Evolutionary conservation across 2,888 invertebrate species (phyloP).

Genomic region (Alentia gelatinosa): DNA sequence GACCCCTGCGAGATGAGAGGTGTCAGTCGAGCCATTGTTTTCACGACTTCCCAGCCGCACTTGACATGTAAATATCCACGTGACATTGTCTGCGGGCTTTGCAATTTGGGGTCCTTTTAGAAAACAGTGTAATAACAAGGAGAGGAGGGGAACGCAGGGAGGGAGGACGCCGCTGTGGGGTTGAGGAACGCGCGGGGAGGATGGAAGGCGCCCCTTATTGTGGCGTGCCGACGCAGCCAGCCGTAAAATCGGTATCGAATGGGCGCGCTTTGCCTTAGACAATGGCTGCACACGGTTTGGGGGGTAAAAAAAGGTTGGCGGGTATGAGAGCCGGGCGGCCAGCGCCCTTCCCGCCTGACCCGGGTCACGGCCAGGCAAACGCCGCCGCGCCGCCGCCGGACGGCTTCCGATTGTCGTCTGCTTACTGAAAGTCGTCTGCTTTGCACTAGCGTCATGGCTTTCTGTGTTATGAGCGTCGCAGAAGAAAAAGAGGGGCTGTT

Average conservation of each 20-base stretch:
- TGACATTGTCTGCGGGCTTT: constrained; percentile 3
- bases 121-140: constrained; percentile 41
- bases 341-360: neutral
- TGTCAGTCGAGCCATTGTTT: constrained; percentile 25
- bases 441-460: neutral
- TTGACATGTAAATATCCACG: constrained; percentile 42
- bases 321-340: neutral
- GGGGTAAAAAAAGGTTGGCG: neutral
- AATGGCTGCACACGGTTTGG: neutral
- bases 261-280: constrained; percentile 25
- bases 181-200: neutral
- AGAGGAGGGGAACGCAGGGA: neutral
- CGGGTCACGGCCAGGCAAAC: neutral
- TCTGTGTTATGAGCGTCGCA: no score
- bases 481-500: neutral
- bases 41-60: constrained; percentile 9
- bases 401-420: neutral
- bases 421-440: neutral
- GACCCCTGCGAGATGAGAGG: constrained; percentile 28
- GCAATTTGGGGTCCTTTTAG: constrained; percentile 5
- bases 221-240: neutral
- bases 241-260: constrained; percentile 34
- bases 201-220: neutral
- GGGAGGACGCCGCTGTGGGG: neutral
- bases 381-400: neutral